Conservation (phyloP, 2,888 invertebrate species). For the Holacanthella duospinosa region DNA sequence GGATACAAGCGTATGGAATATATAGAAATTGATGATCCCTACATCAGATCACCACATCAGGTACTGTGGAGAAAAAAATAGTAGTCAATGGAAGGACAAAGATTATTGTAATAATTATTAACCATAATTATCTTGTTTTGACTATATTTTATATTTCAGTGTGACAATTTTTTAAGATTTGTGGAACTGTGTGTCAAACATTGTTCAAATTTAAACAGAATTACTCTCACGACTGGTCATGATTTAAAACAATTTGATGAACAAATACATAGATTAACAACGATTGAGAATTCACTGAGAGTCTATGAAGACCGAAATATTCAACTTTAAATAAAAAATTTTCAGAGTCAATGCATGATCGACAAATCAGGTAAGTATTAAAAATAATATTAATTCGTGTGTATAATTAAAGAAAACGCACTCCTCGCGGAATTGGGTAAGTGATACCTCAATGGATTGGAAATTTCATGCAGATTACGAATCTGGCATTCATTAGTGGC, state of each 20-base stretch:
- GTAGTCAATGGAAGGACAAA: no score
- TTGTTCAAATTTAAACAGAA: conserved; percentile 52
- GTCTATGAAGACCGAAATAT: conserved; percentile 47
- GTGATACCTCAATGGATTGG: no score
- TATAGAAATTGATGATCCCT: conserved; percentile 77
- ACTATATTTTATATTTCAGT: conserved; percentile 46
- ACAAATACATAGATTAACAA: conserved; percentile 53
- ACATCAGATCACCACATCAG: conserved; percentile 71
- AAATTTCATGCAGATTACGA: no score
- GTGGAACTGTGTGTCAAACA: conserved; percentile 66
- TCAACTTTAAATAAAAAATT: conserved; percentile 52
- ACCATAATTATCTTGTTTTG: neutral
- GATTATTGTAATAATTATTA: neutral
- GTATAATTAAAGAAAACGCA: no score
- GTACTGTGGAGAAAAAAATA: no score
- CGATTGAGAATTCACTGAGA: conserved; percentile 52
- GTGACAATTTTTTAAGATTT: conserved; percentile 71
- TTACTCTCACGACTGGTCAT: conserved; percentile 54
- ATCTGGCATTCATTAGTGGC: no score
- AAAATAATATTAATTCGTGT: no score
- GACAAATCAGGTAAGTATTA: conserved; percentile 82
- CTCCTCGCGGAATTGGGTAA: no score
- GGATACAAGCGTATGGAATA: conserved; percentile 53
- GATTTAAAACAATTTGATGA: conserved; percentile 42
- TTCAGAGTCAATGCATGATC: conserved; percentile 70